Percentiles rank a stretch among this genome's conserved stretches.
Conservation (phyloP, 2,113 vertebrate genomes). For the Cricetomys ansorgei region DNA sequence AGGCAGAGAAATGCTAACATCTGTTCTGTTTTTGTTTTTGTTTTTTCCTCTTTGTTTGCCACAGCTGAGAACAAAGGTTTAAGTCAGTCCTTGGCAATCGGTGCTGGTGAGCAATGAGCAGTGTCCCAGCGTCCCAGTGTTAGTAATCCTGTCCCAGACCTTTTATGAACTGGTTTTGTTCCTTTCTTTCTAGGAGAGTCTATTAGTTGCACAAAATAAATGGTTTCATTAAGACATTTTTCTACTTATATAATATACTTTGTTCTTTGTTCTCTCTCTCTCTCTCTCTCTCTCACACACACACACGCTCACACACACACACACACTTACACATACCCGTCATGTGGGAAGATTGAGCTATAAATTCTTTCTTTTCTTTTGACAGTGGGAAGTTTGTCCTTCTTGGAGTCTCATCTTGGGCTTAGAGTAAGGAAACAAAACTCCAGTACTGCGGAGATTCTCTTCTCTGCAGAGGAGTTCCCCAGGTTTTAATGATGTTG, state of each 20-base stretch:
- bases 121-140: background rate
- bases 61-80: slow-evolving; percentile 23
- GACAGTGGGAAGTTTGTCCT: background rate
- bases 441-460: background rate
- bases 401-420: background rate
- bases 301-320: too few species aligned
- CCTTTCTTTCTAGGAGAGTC: background rate
- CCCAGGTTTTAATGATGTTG: background rate
- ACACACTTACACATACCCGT: too few species aligned
- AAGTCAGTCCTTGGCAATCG: background rate
- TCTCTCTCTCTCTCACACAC: background rate
- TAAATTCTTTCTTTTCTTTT: background rate
- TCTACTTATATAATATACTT: background rate
- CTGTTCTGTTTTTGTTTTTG: background rate
- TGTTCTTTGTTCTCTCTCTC: background rate
- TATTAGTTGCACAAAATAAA: background rate
- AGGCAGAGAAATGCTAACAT: background rate
- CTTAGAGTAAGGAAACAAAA: background rate
- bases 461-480: background rate
- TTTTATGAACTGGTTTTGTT: background rate
- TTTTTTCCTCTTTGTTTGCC: background rate
- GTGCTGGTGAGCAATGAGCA: background rate
- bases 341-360: background rate
- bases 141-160: background rate
- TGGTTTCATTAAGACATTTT: background rate